Evolutionary conservation across 2,888 invertebrate genomes (phyloP).

Genomic region (Eucera pruinosa): DNA sequence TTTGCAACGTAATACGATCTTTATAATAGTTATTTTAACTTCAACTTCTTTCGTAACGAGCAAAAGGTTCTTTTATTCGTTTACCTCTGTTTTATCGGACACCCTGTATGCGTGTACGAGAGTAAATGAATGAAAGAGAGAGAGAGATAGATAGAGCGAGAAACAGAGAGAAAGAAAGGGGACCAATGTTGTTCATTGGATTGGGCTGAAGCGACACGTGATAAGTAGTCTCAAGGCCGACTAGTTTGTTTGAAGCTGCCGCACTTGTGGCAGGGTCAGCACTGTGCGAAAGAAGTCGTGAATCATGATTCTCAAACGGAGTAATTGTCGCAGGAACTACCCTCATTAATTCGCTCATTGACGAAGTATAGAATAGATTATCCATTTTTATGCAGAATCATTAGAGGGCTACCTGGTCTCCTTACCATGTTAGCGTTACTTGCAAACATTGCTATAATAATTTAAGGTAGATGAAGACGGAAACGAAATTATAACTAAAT

Average conservation of each 20-base stretch:
- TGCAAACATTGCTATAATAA: too few species aligned
- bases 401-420: too few species aligned
- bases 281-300: not conserved
- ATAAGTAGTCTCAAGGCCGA: conserved; percentile 65
- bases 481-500: too few species aligned
- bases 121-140: conserved; percentile 16
- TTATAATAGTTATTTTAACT: too few species aligned
- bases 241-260: conserved; percentile 51
- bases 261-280: conserved; percentile 29
- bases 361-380: too few species aligned
- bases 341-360: not conserved
- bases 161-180: conserved; percentile 20
- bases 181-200: conserved; percentile 30
- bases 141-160: too few species aligned
- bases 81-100: not conserved
- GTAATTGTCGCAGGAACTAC: not conserved
- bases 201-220: conserved; percentile 49
- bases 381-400: too few species aligned
- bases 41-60: too few species aligned
- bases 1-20: too few species aligned
- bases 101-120: not conserved
- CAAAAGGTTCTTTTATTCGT: too few species aligned
- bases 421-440: too few species aligned
- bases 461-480: too few species aligned
- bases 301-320: not conserved